Evolutionary conservation across 2,797 vertebrate genomes (phyloP), one percentile per base, ranked within the genome.

Genomic region (Arrhamphus sclerolepis): DNA sequence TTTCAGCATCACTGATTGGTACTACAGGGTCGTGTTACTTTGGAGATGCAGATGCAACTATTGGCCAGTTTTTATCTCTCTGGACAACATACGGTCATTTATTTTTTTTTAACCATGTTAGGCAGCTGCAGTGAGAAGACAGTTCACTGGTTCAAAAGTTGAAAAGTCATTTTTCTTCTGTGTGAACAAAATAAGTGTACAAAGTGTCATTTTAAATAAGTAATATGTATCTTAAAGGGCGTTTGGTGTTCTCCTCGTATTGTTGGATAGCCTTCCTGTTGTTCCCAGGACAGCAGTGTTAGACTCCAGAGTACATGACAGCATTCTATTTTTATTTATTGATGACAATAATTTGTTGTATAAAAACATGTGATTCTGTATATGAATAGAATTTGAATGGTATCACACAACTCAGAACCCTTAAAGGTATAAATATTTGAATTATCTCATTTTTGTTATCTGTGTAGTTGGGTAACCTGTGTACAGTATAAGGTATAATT

Each of bases 271-370:
- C 88, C 88, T 90, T 88, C 85, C 87, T 91, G 89, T 89, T 93
- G 90, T 92, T 87, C 81, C 75, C 78, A 40, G 86, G 77, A 85
- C 89, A 87, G 86, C 91, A 87, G 89, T 78, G 87, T 89, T 93
- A 92, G 89, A 89, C 79, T 90, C 86, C 88, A 92, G 87, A 92
- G 85, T 89, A 90, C 87, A 89, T 78, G 80, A 92, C 86, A 90
- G 82, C 91, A 89, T 89, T 92, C 89, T 94, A 93, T 93, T 94
- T 93, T 93, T 94, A 93, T 93, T 93, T 93, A 94, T 93, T 92
- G 88, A 91, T 75, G 80, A 92, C 67, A 46, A 84, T 66, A 68
- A 90, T 88, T 90, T 90, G 86, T 92, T 93, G 92, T 94, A 91
- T 79, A 89, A 91, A n/a, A 91, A 87, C 72, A 86, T 73, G 88